Conservation (phyloP, 2,113 vertebrate species). For the Oenanthe oenanthe region DNA sequence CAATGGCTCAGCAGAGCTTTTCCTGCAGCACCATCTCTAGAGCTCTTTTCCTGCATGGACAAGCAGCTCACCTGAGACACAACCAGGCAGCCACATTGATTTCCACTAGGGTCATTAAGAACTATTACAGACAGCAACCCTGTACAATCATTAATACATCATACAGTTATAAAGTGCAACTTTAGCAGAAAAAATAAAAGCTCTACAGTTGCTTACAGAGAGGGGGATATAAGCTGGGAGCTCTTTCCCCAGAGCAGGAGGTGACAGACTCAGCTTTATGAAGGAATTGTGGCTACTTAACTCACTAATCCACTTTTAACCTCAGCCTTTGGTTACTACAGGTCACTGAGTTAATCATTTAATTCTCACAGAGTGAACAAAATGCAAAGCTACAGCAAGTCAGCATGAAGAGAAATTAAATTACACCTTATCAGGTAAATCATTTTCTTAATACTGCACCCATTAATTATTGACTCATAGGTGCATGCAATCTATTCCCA, state of each 20-base stretch:
- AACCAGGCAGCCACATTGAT: not conserved
- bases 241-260: not conserved
- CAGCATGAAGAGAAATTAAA: slow-evolving; percentile 17
- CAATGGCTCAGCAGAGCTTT: not conserved
- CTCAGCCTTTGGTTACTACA: slow-evolving; percentile 18
- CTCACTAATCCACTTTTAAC: slow-evolving; percentile 50
- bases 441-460: not conserved
- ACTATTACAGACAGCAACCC: not conserved
- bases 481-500: not conserved
- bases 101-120: not conserved
- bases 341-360: slow-evolving; percentile 34
- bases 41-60: not conserved
- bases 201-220: not conserved
- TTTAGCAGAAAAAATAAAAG: not conserved
- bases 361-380: not conserved
- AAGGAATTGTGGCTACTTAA: not conserved
- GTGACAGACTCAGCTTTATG: not conserved
- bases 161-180: not conserved
- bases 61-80: not conserved
- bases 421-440: slow-evolving; percentile 31
- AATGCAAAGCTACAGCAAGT: slow-evolving; percentile 13
- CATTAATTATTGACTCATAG: not conserved
- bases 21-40: not conserved
- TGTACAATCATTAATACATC: not conserved
- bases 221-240: not conserved